Evolutionary conservation across 2,888 invertebrate genomes (phyloP).

Genomic region (Xanthorhoe spadicearia): DNA sequence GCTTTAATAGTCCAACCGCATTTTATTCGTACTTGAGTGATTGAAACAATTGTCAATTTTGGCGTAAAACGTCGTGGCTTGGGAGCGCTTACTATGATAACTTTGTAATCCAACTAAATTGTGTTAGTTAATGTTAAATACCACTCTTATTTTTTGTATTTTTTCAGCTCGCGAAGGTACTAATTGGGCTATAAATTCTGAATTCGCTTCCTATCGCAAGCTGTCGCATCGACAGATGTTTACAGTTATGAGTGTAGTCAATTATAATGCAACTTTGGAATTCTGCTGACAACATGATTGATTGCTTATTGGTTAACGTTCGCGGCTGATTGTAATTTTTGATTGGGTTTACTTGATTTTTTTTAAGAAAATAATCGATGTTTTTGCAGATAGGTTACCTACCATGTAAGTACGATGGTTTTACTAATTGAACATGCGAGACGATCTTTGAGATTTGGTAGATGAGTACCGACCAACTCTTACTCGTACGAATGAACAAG

Average conservation of each 20-base stretch:
- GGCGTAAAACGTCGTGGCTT: too few relatives aligned
- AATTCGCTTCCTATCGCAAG: constrained; percentile 58
- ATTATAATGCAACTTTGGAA: constrained; percentile 35
- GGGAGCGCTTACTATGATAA: too few relatives aligned
- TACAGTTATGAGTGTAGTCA: constrained; percentile 37
- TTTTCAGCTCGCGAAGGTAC: constrained; percentile 57
- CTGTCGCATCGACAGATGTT: constrained; percentile 54
- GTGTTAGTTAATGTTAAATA: not conserved
- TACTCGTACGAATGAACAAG: too few relatives aligned
- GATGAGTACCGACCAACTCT: too few relatives aligned
- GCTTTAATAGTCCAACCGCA: too few relatives aligned
- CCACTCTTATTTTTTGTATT: constrained; percentile 50
- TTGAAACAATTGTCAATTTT: too few relatives aligned
- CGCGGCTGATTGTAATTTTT: constrained; percentile 11
- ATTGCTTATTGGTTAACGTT: constrained; percentile 28
- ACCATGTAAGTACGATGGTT: too few relatives aligned
- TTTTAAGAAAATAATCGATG: not conserved
- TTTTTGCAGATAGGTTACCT: not conserved
- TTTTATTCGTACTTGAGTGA: too few relatives aligned
- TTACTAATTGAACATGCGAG: too few relatives aligned
- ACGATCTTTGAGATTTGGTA: too few relatives aligned
- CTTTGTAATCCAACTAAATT: not conserved
- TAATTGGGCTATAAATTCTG: constrained; percentile 71
- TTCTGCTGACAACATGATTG: constrained; percentile 24
- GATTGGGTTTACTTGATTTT: constrained; percentile 7